These are phyloP conservation scores for Drepanosiphum platanoidis DNA, from an alignment of 2,888 invertebrate genomes.

Conservation along the genomic window DNA sequence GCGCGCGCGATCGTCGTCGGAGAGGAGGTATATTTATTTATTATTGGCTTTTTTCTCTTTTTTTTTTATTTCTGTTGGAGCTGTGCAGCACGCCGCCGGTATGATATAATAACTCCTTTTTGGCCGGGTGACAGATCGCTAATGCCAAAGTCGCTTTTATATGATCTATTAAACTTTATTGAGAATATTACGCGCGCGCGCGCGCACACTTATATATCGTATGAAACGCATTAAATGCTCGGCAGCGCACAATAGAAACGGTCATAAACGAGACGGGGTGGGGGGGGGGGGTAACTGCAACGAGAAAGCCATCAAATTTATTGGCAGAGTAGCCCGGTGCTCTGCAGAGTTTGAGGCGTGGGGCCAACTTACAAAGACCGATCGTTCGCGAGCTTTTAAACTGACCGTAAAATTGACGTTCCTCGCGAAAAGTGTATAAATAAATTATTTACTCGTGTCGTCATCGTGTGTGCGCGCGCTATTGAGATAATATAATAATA, in stretches of 20 bases:
- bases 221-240: conserved; percentile 19
- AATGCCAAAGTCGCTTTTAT: conserved; percentile 52
- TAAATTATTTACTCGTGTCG: background rate
- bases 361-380: conserved; percentile 12
- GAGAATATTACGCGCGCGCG: background rate
- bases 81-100: background rate
- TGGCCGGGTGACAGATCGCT: conserved; percentile 50
- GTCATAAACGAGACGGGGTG: background rate
- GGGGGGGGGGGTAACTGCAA: too few relatives aligned
- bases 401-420: conserved; percentile 38
- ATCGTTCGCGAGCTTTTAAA: conserved; percentile 23
- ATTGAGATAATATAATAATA: too few relatives aligned
- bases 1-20: too few relatives aligned
- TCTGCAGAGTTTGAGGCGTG: conserved; percentile 30
- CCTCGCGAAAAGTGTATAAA: conserved; percentile 5
- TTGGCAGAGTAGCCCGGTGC: conserved; percentile 42
- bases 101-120: conserved; percentile 9
- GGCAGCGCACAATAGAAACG: conserved; percentile 22
- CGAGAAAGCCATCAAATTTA: conserved; percentile 16
- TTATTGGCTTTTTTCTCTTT: background rate
- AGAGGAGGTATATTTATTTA: background rate
- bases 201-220: background rate
- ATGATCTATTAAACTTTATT: conserved; percentile 59
- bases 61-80: background rate
- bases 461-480: background rate